These are phyloP conservation scores for Gadopsis bispinosus DNA, from an alignment of 2,797 vertebrate genomes.

Conservation along the genomic window DNA sequence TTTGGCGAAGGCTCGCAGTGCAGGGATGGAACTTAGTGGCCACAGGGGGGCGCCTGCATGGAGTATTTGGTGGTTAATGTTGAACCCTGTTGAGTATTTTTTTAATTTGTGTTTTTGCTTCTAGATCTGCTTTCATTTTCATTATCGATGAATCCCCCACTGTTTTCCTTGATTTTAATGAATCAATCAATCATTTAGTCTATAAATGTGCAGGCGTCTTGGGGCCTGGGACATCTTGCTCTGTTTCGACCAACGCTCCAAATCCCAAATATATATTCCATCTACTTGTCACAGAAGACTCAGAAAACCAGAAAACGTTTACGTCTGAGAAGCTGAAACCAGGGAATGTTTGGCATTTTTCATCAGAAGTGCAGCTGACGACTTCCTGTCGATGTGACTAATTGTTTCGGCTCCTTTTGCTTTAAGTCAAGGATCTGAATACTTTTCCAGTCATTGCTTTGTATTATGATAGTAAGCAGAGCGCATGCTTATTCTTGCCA, in stretches of 20 bases:
- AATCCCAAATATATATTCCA: neutral
- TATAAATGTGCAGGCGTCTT: neutral
- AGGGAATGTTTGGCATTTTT: neutral
- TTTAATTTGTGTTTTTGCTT: neutral
- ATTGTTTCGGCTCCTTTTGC: neutral
- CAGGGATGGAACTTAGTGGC: too few relatives aligned
- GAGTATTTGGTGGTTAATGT: too few relatives aligned
- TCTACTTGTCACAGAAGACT: neutral
- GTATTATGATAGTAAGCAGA: constrained; percentile 21
- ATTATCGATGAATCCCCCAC: neutral
- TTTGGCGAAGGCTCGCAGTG: too few relatives aligned
- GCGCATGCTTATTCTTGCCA: constrained; percentile 38
- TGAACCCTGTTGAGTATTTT: too few relatives aligned
- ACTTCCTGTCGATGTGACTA: neutral
- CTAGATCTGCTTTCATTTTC: neutral
- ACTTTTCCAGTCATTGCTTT: constrained; percentile 1
- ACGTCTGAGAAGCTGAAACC: neutral
- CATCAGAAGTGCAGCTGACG: neutral
- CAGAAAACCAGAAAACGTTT: neutral
- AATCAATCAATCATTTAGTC: neutral
- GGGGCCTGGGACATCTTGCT: neutral
- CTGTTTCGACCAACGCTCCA: neutral
- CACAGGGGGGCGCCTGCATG: too few relatives aligned
- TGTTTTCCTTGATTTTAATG: neutral
- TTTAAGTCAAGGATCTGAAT: neutral